Conservation (phyloP, 1,140 invertebrate genomes). For the Triops cancriformis region DNA sequence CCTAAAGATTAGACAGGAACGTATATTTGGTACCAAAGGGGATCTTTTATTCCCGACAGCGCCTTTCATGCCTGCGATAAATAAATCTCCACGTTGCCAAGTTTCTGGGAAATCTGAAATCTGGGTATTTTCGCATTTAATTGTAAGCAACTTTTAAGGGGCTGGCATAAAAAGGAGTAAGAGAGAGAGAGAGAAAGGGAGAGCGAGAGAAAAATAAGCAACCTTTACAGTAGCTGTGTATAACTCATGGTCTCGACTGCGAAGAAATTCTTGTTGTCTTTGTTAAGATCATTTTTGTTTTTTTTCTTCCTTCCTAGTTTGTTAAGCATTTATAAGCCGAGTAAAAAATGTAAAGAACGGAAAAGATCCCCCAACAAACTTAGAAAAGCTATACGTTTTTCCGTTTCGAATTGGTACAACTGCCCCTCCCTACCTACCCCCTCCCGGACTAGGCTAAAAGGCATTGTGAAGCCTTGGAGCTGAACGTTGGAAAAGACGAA, state of each 20-base stretch:
- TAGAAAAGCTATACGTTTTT: too few relatives aligned
- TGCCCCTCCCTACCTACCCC: too few relatives aligned
- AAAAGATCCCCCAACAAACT: too few relatives aligned
- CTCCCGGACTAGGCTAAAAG: neutral
- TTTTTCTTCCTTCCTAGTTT: neutral
- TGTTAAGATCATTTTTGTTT: neutral
- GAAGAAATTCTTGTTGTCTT: neutral
- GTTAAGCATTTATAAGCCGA: neutral
- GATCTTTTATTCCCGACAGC: neutral
- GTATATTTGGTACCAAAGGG: neutral
- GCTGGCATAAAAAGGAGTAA: too few relatives aligned
- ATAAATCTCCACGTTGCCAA: neutral
- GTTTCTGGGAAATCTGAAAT: too few relatives aligned
- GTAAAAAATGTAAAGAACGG: too few relatives aligned
- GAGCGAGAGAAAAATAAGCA: neutral
- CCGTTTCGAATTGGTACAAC: too few relatives aligned
- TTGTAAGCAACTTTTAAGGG: too few relatives aligned
- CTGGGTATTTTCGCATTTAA: too few relatives aligned
- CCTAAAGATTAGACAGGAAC: neutral
- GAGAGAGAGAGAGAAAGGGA: too few relatives aligned
- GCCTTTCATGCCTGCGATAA: neutral
- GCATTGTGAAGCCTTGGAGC: neutral
- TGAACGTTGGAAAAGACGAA: conserved; percentile 1
- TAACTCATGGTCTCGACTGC: neutral
- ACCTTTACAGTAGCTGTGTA: neutral